A percentile compares a stretch with the other conserved stretches of the same genome.
phyloP scores from a whole-genome alignment of 2,113 vertebrate genomes.

The Terrapene triunguis region DNA sequence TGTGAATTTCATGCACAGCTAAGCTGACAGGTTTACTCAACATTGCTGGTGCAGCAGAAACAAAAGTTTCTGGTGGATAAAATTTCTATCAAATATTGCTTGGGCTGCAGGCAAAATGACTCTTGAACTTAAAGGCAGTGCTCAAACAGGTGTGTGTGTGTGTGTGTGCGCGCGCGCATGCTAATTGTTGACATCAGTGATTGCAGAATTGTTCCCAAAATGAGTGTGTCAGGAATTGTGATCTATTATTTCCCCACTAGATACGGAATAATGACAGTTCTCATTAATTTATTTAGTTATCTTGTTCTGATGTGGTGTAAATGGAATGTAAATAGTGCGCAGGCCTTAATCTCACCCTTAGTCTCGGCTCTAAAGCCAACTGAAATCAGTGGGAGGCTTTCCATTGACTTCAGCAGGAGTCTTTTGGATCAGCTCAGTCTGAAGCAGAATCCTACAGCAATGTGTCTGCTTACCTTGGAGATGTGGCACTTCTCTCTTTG shows the following conservation, averaged over 20 bases:
- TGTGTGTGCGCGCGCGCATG: rapidly evolving
- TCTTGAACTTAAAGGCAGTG: slow-evolving; percentile 35
- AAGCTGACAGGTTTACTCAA: slow-evolving; percentile 47
- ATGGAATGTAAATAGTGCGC: background rate
- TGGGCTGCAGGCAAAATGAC: slow-evolving; percentile 51
- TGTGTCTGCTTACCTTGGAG: slow-evolving; percentile 40
- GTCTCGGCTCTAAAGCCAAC: background rate
- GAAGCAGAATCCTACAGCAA: background rate
- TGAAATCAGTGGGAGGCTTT: background rate
- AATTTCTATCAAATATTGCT: slow-evolving; percentile 58
- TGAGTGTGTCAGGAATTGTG: background rate
- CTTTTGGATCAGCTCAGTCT: background rate
- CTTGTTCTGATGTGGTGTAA: background rate
- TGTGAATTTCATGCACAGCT: slow-evolving; percentile 10
- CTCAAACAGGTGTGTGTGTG: background rate
- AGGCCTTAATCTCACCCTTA: background rate
- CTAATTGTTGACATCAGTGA: background rate
- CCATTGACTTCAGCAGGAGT: background rate
- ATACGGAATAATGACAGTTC: background rate
- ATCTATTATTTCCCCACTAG: background rate
- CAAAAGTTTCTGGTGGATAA: background rate
- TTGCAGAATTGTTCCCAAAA: background rate
- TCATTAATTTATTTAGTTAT: background rate
- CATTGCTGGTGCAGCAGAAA: slow-evolving; percentile 47
- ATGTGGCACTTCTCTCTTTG: slow-evolving; percentile 27